Evolutionary conservation across 2,888 invertebrate species (phyloP).

Genomic region (Ariolimax columbianus): DNA sequence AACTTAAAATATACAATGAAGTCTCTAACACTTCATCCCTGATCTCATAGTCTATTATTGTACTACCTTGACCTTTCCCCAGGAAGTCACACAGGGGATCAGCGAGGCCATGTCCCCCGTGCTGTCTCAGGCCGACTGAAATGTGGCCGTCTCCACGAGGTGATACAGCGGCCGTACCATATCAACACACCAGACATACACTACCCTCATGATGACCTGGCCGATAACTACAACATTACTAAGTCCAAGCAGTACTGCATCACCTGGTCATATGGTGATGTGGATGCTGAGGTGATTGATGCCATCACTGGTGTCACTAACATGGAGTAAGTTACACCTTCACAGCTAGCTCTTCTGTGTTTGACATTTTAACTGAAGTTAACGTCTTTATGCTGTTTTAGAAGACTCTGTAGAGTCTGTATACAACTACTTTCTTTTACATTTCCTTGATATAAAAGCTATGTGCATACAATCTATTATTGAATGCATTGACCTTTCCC

Average conservation of each 20-base stretch:
- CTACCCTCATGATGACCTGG: conserved; percentile 56
- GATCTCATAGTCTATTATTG: too few relatives aligned
- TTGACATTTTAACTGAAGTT: too few relatives aligned
- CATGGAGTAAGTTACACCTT: conserved; percentile 55
- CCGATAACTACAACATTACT: conserved; percentile 58
- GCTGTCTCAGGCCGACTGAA: conserved; percentile 57
- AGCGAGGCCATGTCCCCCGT: conserved; percentile 58
- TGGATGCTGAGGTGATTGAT: conserved; percentile 58
- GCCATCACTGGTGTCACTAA: conserved; percentile 57
- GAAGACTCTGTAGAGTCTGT: too few relatives aligned
- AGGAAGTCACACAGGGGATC: conserved; percentile 59
- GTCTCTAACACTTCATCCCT: too few relatives aligned
- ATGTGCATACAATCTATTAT: too few relatives aligned
- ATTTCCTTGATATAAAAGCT: too few relatives aligned
- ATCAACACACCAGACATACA: conserved; percentile 57
- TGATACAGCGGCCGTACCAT: conserved; percentile 55
- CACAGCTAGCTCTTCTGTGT: too few relatives aligned
- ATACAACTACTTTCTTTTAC: too few relatives aligned
- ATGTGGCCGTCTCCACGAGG: conserved; percentile 56
- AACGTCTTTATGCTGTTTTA: too few relatives aligned
- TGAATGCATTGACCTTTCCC: too few relatives aligned
- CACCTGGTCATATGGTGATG: conserved; percentile 58
- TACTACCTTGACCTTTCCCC: too few relatives aligned
- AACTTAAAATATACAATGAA: too few relatives aligned
- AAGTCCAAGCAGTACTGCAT: conserved; percentile 61